phyloP scores from a whole-genome alignment of 2,797 vertebrate genomes.

The Enteromius unitaeniatus region DNA sequence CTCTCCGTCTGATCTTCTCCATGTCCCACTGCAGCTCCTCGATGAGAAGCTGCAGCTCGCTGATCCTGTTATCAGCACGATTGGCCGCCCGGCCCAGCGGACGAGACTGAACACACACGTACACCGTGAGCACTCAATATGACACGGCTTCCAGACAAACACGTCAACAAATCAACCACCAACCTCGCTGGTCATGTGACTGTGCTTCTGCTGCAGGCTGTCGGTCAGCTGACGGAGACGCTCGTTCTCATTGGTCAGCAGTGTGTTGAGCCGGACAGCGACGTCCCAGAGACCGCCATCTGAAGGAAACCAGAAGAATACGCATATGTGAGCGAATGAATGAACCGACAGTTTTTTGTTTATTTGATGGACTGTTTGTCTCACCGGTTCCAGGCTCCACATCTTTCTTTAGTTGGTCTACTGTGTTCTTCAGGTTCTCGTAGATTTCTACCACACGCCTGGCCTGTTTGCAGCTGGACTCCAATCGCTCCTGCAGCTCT shows the following conservation, averaged over 20 bases:
- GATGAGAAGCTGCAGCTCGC: slow-evolving; percentile 90
- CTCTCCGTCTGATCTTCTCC: slow-evolving; percentile 94
- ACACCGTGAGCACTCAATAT: slow-evolving; percentile 8
- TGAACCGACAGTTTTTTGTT: neutral
- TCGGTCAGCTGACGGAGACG: slow-evolving; percentile 88
- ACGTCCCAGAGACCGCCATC: slow-evolving; percentile 71
- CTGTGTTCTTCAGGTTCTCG: slow-evolving; percentile 81
- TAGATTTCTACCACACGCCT: slow-evolving; percentile 88
- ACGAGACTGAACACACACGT: slow-evolving; percentile 74
- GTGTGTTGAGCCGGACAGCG: slow-evolving; percentile 79
- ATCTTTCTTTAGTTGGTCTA: slow-evolving; percentile 76
- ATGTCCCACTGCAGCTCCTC: slow-evolving; percentile 99
- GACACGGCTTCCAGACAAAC: neutral
- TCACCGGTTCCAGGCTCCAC: slow-evolving; percentile 67
- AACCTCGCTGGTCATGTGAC: slow-evolving; percentile 95
- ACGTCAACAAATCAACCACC: neutral
- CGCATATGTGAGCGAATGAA: too few relatives aligned
- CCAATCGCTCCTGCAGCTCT: slow-evolving; percentile 92
- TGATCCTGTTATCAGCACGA: slow-evolving; percentile 90
- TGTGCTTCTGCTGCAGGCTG: slow-evolving; percentile 90
- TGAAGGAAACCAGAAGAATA: slow-evolving; percentile 53
- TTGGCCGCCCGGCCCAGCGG: slow-evolving; percentile 87
- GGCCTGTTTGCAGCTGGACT: slow-evolving; percentile 89
- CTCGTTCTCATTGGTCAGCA: slow-evolving; percentile 87
- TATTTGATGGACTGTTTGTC: neutral